These are phyloP conservation scores for Anhinga rufa DNA, from an alignment of 2,113 vertebrate genomes.

Conservation along the genomic window DNA sequence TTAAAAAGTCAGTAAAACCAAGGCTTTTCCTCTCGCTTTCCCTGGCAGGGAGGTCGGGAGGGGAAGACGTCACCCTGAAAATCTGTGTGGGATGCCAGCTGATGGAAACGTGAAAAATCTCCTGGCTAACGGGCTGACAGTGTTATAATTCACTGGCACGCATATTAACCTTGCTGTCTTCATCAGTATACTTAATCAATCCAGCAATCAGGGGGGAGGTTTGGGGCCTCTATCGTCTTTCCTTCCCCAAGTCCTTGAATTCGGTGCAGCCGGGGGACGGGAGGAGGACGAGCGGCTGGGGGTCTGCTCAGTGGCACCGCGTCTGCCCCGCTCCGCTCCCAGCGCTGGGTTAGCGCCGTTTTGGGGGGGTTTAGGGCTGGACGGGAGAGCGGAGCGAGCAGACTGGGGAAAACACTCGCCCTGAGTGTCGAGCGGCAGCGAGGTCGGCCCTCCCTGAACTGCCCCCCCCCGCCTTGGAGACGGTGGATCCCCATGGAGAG, in stretches of 20 bases:
- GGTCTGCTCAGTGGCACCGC: fast-evolving
- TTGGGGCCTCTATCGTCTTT: not conserved
- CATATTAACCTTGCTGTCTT: not conserved
- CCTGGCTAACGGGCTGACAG: not conserved
- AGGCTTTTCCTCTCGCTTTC: not conserved
- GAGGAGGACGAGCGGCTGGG: not conserved
- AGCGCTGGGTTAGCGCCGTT: fast-evolving
- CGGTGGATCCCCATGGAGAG: not conserved
- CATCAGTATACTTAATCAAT: not conserved
- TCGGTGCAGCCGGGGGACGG: not conserved
- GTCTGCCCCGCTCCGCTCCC: not conserved
- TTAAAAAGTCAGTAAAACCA: not conserved
- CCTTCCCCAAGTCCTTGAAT: not conserved
- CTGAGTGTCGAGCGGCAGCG: fast-evolving
- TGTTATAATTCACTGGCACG: not conserved
- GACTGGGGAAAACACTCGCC: not conserved
- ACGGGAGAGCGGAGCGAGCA: not conserved
- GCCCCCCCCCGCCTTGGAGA: not conserved
- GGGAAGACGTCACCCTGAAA: not conserved
- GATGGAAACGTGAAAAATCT: not conserved
- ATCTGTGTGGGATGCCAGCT: not conserved
- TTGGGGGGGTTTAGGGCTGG: not conserved
- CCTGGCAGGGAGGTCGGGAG: not conserved
- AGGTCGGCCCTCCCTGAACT: not conserved
- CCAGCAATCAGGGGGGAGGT: no score